Evolutionary conservation across 2,888 invertebrate species (phyloP), one percentile per base, ranked within the genome.

Genomic region (Ophion ventricosus): DNA sequence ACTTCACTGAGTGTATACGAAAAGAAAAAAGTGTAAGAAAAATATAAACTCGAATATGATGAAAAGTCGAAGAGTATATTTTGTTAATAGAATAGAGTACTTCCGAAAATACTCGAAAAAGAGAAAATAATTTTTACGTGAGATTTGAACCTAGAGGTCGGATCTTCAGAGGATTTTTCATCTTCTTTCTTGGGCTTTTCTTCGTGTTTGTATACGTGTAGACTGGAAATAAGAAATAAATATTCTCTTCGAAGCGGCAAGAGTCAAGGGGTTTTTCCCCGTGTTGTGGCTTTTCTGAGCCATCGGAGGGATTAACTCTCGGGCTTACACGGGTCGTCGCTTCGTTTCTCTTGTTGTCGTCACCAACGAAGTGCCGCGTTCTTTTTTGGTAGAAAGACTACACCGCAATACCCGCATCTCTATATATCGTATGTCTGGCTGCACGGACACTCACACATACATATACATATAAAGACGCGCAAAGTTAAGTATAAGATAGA

Each of bases 251-350:
- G 67, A 43, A 73, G 64, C 61, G 81, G 84, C 84, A 57, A 82
- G 80, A 87, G 87, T 88, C 88, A 88, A 89, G 87, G 87, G 87
- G 86, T 86, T 86, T 75, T 86, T 84, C 82, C 84, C 43, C 40
- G 61, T 79, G 25, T 66, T 61, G 82, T 59, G 72, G 75, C 70
- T 66, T 66, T 43, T 80, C 84, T 79, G 85, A 78, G 86, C 86
- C 88, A 86, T 88, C 56, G 59, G 79, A 85, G 82, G 84, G 84
- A 83, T 83, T 80, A 83, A 76, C 66, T 67, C 69, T 54, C 49
- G 63, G 85, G 86, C 84, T 88, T 86, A 86, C 87, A 85, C 84
- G 86, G 86, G 79, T 85, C 72, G 84, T 67, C 79, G 84, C 79
- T 79, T 66, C 57, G 81, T 82, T 77, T 85, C 72, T 76, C 73